phyloP scores from a whole-genome alignment of 2,888 invertebrate genomes.

The Acrobasis repandana region DNA sequence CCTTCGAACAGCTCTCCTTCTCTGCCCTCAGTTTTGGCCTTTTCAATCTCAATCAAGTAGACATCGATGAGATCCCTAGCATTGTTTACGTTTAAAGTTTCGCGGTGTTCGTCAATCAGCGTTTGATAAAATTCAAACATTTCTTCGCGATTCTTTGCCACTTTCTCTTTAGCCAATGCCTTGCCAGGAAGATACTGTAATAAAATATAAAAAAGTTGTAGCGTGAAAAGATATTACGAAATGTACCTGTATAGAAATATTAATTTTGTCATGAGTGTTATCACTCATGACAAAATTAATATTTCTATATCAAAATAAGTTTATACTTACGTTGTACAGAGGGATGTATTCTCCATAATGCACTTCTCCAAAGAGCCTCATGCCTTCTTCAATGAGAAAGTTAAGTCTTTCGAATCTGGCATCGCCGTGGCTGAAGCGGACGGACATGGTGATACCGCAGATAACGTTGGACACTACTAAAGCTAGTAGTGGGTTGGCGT shows the following conservation, averaged over 20 bases:
- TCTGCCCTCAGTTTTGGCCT: conserved; percentile 89
- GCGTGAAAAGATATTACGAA: neutral
- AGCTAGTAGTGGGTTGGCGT: conserved; percentile 89
- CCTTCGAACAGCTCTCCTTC: conserved; percentile 90
- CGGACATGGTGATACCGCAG: conserved; percentile 94
- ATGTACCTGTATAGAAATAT: neutral
- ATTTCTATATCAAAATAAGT: too few relatives aligned
- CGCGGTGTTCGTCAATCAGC: conserved; percentile 91
- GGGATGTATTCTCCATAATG: conserved; percentile 93
- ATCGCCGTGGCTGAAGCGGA: conserved; percentile 91
- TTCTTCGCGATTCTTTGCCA: conserved; percentile 89
- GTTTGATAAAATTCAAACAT: conserved; percentile 93
- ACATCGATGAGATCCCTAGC: conserved; percentile 93
- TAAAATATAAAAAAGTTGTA: conserved; percentile 29
- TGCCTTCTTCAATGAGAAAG: conserved; percentile 95
- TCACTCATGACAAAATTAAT: too few relatives aligned
- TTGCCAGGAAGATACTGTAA: conserved; percentile 84
- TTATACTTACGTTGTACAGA: conserved; percentile 83
- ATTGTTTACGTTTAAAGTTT: conserved; percentile 88
- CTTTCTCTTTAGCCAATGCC: conserved; percentile 84
- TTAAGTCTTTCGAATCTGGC: conserved; percentile 90
- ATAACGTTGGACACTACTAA: conserved; percentile 95
- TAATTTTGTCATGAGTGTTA: neutral
- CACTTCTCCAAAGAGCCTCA: conserved; percentile 92
- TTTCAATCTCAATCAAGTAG: conserved; percentile 92